These are phyloP conservation scores for Electrophaes corylata DNA, from an alignment of 2,888 invertebrate genomes.

Conservation along the genomic window DNA sequence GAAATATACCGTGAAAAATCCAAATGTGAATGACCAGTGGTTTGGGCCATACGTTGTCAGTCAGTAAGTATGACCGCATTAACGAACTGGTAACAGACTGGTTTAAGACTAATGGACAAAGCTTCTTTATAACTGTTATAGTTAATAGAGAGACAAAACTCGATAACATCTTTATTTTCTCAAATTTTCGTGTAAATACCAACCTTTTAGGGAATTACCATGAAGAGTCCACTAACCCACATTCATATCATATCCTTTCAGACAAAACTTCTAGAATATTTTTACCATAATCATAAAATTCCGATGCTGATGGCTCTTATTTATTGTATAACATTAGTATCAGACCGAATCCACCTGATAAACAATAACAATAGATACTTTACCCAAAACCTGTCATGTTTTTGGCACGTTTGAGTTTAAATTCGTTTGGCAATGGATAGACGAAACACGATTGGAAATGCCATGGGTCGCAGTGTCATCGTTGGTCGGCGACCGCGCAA, in stretches of 20 bases:
- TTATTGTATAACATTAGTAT: slow-evolving; percentile 42
- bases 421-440: slow-evolving; percentile 1
- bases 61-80: too few relatives aligned
- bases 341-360: slow-evolving; percentile 41
- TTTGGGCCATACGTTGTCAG: too few relatives aligned
- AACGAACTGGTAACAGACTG: too few relatives aligned
- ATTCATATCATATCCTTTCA: background rate
- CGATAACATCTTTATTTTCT: too few relatives aligned
- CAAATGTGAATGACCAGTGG: too few relatives aligned
- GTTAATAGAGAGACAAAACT: too few relatives aligned
- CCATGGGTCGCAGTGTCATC: slow-evolving; percentile 67
- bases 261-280: slow-evolving; percentile 24
- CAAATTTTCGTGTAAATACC: background rate
- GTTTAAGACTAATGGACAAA: too few relatives aligned
- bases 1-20: too few relatives aligned
- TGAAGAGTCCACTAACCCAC: background rate
- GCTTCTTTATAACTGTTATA: too few relatives aligned
- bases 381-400: slow-evolving; percentile 44
- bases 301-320: slow-evolving; percentile 46
- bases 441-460: slow-evolving; percentile 54
- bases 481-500: slow-evolving; percentile 80
- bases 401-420: slow-evolving; percentile 30
- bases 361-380: slow-evolving; percentile 29
- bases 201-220: background rate
- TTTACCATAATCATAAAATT: slow-evolving; percentile 3